phyloP scores from a whole-genome alignment of 2,888 invertebrate species.

The Vesta saturnalis region DNA sequence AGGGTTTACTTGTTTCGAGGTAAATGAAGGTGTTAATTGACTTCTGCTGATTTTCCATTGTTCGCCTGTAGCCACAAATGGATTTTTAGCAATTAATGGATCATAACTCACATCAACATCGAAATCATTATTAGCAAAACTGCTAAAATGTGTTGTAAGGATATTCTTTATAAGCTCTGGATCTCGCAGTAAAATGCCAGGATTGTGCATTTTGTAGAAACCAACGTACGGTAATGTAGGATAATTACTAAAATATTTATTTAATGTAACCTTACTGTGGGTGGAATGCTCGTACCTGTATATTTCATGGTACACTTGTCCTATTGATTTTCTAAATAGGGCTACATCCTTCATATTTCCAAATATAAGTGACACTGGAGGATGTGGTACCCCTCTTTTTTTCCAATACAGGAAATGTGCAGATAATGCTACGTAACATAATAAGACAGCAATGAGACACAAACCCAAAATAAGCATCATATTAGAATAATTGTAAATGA shows the following conservation, averaged over 20 bases:
- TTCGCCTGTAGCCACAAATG: conserved; percentile 61
- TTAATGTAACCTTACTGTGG: too few species aligned
- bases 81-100: conserved; percentile 61
- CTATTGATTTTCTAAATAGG: conserved; percentile 49
- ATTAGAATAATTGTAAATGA: too few species aligned
- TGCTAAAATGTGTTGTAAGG: conserved; percentile 52
- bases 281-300: conserved; percentile 55
- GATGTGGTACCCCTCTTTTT: conserved; percentile 56
- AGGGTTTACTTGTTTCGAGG: conserved; percentile 60
- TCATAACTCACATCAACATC: conserved; percentile 58
- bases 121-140: conserved; percentile 57
- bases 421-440: too few species aligned
- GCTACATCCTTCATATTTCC: conserved; percentile 55
- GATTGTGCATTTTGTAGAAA: conserved; percentile 50
- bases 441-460: too few species aligned
- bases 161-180: conserved; percentile 54
- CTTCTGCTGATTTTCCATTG: conserved; percentile 63
- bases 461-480: too few species aligned
- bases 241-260: conserved; percentile 50
- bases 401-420: conserved; percentile 52
- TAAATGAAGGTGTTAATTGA: conserved; percentile 64
- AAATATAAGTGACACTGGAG: conserved; percentile 52
- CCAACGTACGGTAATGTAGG: conserved; percentile 53
- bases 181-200: conserved; percentile 53
- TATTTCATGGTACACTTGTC: conserved; percentile 56